Evolutionary conservation across 2,888 invertebrate genomes (phyloP).

Genomic region (Smittia aterrima): DNA sequence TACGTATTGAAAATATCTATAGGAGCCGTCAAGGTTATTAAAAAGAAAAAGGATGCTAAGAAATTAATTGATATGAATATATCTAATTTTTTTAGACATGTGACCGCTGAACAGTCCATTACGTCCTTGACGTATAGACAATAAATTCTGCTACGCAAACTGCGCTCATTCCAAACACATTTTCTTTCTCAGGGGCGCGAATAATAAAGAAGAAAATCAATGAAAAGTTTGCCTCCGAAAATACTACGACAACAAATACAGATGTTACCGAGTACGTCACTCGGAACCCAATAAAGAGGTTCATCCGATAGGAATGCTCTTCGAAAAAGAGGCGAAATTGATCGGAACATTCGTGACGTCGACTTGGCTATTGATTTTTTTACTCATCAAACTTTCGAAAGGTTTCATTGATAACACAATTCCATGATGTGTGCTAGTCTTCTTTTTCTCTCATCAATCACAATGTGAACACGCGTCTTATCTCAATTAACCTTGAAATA

Average conservation of each 20-base stretch:
- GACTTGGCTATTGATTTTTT: background rate
- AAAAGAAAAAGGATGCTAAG: too few relatives aligned
- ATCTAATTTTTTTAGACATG: too few relatives aligned
- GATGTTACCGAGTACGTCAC: background rate
- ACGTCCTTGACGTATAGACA: conserved; percentile 11
- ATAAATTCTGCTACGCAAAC: conserved; percentile 4
- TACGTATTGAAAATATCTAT: too few relatives aligned
- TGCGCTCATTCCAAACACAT: background rate
- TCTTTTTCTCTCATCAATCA: background rate
- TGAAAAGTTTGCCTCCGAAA: conserved; percentile 16
- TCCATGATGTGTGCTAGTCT: background rate
- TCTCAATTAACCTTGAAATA: conserved; percentile 5
- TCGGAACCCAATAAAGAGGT: too few relatives aligned
- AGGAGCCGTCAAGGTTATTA: too few relatives aligned
- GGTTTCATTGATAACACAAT: conserved; percentile 14
- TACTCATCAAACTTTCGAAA: background rate
- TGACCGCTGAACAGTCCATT: too few relatives aligned
- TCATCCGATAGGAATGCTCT: background rate
- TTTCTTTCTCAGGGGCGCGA: background rate
- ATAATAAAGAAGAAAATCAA: background rate
- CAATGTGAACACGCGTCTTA: background rate
- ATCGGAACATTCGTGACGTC: background rate
- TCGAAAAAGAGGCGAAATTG: background rate
- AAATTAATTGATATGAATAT: too few relatives aligned
- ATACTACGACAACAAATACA: background rate